Conservation (phyloP, 2,888 invertebrate genomes). For the Phrixothrix hirtus region DNA sequence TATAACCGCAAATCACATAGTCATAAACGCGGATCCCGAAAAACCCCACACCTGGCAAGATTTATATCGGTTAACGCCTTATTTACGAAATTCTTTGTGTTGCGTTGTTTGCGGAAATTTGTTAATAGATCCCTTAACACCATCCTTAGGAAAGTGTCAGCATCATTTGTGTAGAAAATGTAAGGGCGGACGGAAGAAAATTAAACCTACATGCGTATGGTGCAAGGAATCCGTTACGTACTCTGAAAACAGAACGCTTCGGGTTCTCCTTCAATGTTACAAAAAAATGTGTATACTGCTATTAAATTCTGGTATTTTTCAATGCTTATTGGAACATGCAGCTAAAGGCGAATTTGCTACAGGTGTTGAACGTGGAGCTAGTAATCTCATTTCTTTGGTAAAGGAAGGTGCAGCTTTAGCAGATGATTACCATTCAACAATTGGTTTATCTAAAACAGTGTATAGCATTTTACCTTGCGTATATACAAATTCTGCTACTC, state of each 20-base stretch:
- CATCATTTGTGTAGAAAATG: conserved; percentile 88
- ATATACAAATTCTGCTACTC: conserved; percentile 67
- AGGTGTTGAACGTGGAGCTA: conserved; percentile 59
- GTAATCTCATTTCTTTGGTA: conserved; percentile 73
- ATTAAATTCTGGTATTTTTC: conserved; percentile 72
- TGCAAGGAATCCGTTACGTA: conserved; percentile 85
- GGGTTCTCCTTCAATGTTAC: conserved; percentile 84
- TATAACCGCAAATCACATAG: conserved; percentile 78
- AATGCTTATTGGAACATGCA: conserved; percentile 61
- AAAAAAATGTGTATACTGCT: conserved; percentile 86
- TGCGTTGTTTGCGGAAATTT: conserved; percentile 89
- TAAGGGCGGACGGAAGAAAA: conserved; percentile 80
- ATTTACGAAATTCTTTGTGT: conserved; percentile 82
- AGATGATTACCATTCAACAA: conserved; percentile 74
- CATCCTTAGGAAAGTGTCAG: conserved; percentile 76
- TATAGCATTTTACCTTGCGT: conserved; percentile 76
- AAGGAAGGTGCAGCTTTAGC: conserved; percentile 79
- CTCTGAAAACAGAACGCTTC: conserved; percentile 78
- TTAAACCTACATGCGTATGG: conserved; percentile 82
- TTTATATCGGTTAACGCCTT: conserved; percentile 80
- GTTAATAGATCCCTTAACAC: conserved; percentile 79
- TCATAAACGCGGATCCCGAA: conserved; percentile 72
- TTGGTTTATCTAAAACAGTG: conserved; percentile 73
- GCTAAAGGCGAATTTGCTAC: conserved; percentile 59
- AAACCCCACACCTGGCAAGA: conserved; percentile 78